Base-by-base conservation (phyloP, 2,113 vertebrate species). In the Macrotis lagotis region DNA sequence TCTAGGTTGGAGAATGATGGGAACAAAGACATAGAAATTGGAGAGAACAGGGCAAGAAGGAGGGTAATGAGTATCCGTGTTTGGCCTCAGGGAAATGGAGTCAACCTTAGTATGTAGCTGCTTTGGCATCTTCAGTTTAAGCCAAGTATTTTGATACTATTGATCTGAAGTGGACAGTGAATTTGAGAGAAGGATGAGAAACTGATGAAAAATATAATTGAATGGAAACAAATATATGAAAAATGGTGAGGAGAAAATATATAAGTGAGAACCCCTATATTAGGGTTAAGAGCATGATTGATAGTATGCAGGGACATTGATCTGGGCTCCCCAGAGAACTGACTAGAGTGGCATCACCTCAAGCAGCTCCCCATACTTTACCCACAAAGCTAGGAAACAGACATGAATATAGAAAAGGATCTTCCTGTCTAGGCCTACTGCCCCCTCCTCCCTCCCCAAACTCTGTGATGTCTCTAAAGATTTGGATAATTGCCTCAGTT, bases 331-430 rank as follows among this genome's bases (percentile, higher is more conserved):
- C 44, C n/a, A 83, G n/a, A n/a, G 16, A 83, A 83, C 16, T 44
- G n/a, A 83, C 37, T 7, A 44, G 66, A 83, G 44, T 83, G 66
- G 16, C 8, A 44, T 83, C 66, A 5, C 19, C 19, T 7, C 44
- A 44, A 83, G 66, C 28, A 47, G 10, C 25, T 83, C 37, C n/a
- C 11, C 0, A 0, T 0, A n/a, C 44, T 24, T 3, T 24, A 22
- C 2, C 2, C 14, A 28, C 0, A 5, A 19, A 44, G 37, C 66
- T 0, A 10, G 0, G 0, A 44, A 74, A 19, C 9, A 49, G 24
- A 25, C 19, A n/a, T 9, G 9, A 55, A 51, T n/a, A 16, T 7
- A 14, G 16, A 26, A n/a, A 51, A 1, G 6, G 50, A 24, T 51
- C 90, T 51, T n/a, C 90, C 28, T 26, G 19, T 0, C 1, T 8